A percentile compares a stretch with the other conserved stretches of the same genome.
Conservation (phyloP, 2,888 invertebrate species). For the Eupithecia abbreviata region DNA sequence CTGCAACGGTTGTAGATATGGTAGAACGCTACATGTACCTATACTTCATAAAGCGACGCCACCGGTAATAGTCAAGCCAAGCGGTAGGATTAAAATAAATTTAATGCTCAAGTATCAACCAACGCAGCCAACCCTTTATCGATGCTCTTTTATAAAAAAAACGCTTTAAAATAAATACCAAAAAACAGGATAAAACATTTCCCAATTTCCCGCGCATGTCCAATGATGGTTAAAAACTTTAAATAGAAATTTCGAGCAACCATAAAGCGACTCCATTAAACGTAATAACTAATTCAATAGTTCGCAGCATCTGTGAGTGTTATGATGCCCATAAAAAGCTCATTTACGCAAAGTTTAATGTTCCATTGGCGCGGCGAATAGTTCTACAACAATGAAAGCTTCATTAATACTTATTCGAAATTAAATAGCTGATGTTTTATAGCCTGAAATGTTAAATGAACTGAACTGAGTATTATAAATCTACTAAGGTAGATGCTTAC, state of each 20-base stretch:
- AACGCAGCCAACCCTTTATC: neutral
- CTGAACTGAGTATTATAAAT: neutral
- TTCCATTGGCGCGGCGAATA: slow-evolving; percentile 58
- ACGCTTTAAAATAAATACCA: neutral
- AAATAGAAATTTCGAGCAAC: slow-evolving; percentile 57
- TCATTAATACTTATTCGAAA: slow-evolving; percentile 61
- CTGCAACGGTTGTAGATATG: neutral
- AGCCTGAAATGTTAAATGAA: neutral
- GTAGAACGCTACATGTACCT: too few relatives aligned
- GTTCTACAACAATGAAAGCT: slow-evolving; percentile 49
- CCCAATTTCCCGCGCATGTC: neutral
- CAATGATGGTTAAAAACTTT: slow-evolving; percentile 54
- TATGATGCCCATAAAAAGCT: slow-evolving; percentile 73
- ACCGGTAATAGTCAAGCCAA: neutral
- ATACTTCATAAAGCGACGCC: neutral
- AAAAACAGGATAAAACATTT: slow-evolving; percentile 1
- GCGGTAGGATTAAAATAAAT: neutral
- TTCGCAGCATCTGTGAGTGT: slow-evolving; percentile 72
- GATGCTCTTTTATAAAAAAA: neutral
- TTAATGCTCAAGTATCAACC: neutral
- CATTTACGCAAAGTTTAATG: slow-evolving; percentile 70
- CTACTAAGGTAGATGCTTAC: neutral
- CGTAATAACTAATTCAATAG: slow-evolving; percentile 75
- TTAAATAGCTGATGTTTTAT: slow-evolving; percentile 54
- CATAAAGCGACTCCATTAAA: slow-evolving; percentile 70